Conservation (phyloP, 92 coral and sea anemone species). For the Metridium senile region DNA sequence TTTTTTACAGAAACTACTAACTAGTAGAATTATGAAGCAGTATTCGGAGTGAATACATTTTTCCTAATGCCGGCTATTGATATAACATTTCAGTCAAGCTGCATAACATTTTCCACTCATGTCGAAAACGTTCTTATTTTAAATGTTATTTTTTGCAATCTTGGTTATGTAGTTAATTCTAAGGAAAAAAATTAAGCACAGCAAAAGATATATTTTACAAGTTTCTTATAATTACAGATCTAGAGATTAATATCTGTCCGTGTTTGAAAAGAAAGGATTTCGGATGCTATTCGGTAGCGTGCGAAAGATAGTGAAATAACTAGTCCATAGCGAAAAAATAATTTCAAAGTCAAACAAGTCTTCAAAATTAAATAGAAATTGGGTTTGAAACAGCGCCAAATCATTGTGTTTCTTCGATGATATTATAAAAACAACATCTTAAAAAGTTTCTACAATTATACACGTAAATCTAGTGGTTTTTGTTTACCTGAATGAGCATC, state of each 20-base stretch:
- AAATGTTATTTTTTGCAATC: too few species aligned
- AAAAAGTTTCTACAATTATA: neutral
- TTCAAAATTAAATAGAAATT: slow-evolving; percentile 7
- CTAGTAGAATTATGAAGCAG: too few species aligned
- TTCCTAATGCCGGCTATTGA: too few species aligned
- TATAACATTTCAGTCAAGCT: too few species aligned
- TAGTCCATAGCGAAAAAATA: slow-evolving; percentile 2
- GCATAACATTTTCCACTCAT: too few species aligned
- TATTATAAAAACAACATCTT: neutral
- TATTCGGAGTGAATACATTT: too few species aligned
- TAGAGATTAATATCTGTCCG: neutral
- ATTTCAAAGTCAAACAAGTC: slow-evolving; percentile 12
- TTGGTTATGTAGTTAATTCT: too few species aligned
- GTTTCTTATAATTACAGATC: neutral
- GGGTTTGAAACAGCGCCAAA: neutral
- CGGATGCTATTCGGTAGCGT: neutral
- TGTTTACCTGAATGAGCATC: neutral
- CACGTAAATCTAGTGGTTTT: neutral
- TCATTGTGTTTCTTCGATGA: neutral
- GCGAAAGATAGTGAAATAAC: neutral
- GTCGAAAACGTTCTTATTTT: too few species aligned
- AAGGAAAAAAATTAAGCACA: too few species aligned
- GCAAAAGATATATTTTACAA: neutral
- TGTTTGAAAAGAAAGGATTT: neutral
- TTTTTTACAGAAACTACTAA: too few species aligned